Evolutionary conservation across 2,113 vertebrate genomes (phyloP).

Genomic region (Neolamprologus fasciatus): DNA sequence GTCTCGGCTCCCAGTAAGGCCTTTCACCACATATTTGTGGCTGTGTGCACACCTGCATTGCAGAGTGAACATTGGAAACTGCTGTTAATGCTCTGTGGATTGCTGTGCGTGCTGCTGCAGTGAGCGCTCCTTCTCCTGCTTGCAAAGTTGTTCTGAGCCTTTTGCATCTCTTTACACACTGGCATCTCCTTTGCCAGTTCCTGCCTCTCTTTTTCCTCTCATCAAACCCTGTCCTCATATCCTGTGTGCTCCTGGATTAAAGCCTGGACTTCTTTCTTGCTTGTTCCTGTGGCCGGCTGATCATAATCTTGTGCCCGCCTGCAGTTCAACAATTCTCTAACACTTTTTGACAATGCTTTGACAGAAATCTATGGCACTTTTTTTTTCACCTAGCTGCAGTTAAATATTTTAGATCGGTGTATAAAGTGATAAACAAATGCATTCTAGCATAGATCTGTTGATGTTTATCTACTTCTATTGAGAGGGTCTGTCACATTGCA

Average conservation of each 20-base stretch:
- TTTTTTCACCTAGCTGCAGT: not conserved
- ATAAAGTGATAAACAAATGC: not conserved
- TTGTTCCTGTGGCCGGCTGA: not conserved
- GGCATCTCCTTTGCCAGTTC: not conserved
- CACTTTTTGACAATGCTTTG: not conserved
- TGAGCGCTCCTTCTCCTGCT: not conserved
- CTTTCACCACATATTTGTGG: constrained; percentile 57
- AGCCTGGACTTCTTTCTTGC: not conserved
- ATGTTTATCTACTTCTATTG: not conserved
- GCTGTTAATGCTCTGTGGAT: not conserved
- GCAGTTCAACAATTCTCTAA: not conserved
- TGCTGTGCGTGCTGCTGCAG: not conserved
- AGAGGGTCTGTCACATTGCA: not conserved
- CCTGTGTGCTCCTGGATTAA: not conserved
- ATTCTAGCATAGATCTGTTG: not conserved
- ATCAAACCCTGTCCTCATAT: not conserved
- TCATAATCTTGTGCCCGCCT: not conserved
- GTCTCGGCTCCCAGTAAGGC: constrained; percentile 54
- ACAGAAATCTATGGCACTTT: not conserved
- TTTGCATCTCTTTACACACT: not conserved
- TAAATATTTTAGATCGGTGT: not conserved
- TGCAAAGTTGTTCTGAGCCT: not conserved
- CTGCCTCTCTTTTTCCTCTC: not conserved
- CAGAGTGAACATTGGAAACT: constrained; percentile 7
- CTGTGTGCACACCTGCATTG: constrained; percentile 56